Conservation (phyloP, 2,113 vertebrate genomes). For the Xyliphius kryptos region DNA sequence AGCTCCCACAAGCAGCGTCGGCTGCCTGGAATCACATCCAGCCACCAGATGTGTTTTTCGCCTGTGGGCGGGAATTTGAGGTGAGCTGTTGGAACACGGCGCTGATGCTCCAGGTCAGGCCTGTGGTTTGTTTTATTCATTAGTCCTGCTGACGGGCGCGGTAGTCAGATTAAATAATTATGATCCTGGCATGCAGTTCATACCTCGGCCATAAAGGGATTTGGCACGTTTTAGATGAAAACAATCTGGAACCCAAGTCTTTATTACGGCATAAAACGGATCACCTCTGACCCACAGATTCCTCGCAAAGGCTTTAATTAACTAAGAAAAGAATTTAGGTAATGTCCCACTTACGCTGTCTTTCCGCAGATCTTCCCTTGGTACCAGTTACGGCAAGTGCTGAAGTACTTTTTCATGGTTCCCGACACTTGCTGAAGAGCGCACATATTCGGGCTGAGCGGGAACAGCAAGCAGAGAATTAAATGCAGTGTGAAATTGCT, state of each 20-base stretch:
- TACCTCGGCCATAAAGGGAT: too few species aligned
- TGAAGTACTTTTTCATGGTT: conserved; percentile 96
- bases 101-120: background rate
- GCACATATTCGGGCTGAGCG: conserved; percentile 83
- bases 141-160: background rate
- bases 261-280: conserved; percentile 4
- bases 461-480: conserved; percentile 8
- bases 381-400: conserved; percentile 96
- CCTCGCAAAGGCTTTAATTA: conserved; percentile 15
- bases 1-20: too few species aligned
- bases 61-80: conserved; percentile 27
- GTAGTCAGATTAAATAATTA: too few species aligned
- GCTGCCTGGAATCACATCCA: conserved; percentile 15
- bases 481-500: background rate
- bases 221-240: too few species aligned
- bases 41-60: conserved; percentile 29
- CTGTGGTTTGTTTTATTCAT: conserved; percentile 27
- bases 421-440: conserved; percentile 93
- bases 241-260: background rate
- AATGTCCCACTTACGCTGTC: conserved; percentile 83
- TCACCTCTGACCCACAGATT: conserved; percentile 50
- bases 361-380: conserved; percentile 90
- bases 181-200: too few species aligned
- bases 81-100: conserved; percentile 28
- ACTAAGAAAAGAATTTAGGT: conserved; percentile 28